Conservation (phyloP, 2,113 vertebrate species). For the Hydropotes inermis region DNA sequence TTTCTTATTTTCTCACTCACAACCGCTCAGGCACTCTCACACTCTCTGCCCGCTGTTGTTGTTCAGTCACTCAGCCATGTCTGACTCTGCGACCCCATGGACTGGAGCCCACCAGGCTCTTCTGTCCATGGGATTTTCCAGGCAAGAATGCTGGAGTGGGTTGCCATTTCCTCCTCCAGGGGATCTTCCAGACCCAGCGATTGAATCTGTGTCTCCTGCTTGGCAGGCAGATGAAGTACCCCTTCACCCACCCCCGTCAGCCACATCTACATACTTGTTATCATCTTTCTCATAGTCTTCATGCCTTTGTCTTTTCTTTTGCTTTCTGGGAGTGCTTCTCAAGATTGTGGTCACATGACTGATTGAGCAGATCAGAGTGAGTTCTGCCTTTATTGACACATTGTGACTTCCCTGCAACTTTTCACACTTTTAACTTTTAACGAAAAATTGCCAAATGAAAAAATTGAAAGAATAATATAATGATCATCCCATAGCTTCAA, state of each 20-base stretch:
- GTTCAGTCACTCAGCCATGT: neutral
- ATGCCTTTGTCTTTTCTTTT: neutral
- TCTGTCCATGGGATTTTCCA: neutral
- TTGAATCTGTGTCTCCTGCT: neutral
- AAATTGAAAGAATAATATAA: neutral
- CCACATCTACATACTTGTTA: neutral
- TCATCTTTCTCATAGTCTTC: neutral
- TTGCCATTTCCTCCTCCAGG: neutral
- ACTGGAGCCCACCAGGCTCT: neutral
- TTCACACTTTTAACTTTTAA: neutral
- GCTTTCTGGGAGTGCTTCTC: neutral
- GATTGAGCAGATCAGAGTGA: neutral
- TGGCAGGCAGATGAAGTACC: neutral
- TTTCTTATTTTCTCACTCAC: neutral
- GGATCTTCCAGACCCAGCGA: neutral
- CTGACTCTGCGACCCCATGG: neutral
- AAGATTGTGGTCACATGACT: neutral
- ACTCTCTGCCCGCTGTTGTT: neutral
- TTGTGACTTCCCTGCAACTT: neutral
- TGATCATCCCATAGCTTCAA: neutral
- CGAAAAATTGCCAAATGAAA: neutral
- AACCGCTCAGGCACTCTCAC: neutral
- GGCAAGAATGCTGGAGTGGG: neutral
- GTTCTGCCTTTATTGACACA: neutral
- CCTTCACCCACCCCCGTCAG: neutral